Conservation (phyloP, 2,888 invertebrate genomes). For the Cryptophagus acutangulus region DNA sequence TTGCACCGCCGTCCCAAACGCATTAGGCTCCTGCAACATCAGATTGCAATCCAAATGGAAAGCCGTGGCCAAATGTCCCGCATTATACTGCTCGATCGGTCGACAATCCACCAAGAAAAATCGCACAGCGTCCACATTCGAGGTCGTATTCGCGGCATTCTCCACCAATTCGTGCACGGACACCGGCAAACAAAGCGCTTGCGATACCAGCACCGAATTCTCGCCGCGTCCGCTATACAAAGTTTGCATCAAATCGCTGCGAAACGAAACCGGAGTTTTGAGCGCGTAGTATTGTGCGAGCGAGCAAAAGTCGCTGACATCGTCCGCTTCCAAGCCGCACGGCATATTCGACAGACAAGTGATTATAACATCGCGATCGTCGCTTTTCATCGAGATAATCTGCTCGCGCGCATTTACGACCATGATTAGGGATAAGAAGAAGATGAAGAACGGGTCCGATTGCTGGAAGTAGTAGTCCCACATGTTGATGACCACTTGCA, state of each 20-base stretch:
- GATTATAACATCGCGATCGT: slow-evolving; percentile 64
- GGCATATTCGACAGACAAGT: slow-evolving; percentile 71
- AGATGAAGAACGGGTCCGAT: slow-evolving; percentile 92
- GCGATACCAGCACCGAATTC: slow-evolving; percentile 52
- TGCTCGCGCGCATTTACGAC: slow-evolving; percentile 90
- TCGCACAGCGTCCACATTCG: slow-evolving; percentile 59
- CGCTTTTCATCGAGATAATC: slow-evolving; percentile 70
- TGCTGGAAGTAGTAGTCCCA: slow-evolving; percentile 98
- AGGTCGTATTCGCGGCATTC: slow-evolving; percentile 62
- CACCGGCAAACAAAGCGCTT: slow-evolving; percentile 94
- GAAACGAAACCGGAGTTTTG: slow-evolving; percentile 89
- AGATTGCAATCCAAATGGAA: slow-evolving; percentile 97
- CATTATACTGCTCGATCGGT: slow-evolving; percentile 94
- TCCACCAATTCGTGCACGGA: slow-evolving; percentile 89
- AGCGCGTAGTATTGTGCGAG: slow-evolving; percentile 93
- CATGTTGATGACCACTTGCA: slow-evolving; percentile 84
- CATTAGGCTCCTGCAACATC: slow-evolving; percentile 93
- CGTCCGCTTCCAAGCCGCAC: slow-evolving; percentile 83
- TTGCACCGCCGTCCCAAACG: slow-evolving; percentile 91
- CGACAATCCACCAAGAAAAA: slow-evolving; percentile 97
- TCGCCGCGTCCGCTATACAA: slow-evolving; percentile 47
- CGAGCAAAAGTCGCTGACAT: slow-evolving; percentile 94
- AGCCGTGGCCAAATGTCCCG: slow-evolving; percentile 93
- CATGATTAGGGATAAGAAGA: slow-evolving; percentile 92
- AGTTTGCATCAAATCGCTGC: slow-evolving; percentile 71